A percentile compares a stretch with the other conserved stretches of the same genome.
phyloP scores from a whole-genome alignment of 2,888 invertebrate genomes.

The Bursaphelenchus okinawaensis region DNA sequence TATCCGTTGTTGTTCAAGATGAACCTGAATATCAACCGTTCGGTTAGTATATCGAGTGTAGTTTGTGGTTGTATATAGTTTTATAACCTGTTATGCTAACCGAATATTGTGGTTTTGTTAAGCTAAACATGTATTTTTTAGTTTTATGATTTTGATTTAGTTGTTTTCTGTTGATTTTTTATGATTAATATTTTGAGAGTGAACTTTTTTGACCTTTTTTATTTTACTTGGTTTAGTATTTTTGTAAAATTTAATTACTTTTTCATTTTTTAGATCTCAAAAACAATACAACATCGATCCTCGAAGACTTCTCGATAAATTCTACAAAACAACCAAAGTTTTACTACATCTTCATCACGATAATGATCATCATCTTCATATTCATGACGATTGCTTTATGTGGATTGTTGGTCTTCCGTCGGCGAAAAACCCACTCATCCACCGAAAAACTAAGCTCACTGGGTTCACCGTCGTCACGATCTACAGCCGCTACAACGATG shows the following conservation, averaged over 20 bases:
- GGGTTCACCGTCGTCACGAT: constrained; percentile 8
- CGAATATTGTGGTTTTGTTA: not conserved
- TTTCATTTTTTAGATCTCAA: not conserved
- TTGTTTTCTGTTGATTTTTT: not conserved
- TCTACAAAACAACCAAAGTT: not conserved
- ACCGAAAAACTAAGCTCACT: constrained; percentile 4
- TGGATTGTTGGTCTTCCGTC: constrained; percentile 7
- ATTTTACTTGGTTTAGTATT: not conserved
- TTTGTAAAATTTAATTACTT: not conserved
- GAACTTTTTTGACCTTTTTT: not conserved
- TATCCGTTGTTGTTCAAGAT: not conserved
- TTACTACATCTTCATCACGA: constrained; percentile 15
- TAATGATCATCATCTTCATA: constrained; percentile 8
- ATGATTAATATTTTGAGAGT: not conserved
- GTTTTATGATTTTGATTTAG: not conserved
- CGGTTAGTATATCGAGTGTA: not conserved
- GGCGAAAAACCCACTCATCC: not conserved
- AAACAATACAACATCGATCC: constrained; percentile 2
- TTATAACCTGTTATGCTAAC: not conserved
- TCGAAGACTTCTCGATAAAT: not conserved
- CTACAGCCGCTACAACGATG: constrained; percentile 4
- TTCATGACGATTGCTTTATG: constrained; percentile 14
- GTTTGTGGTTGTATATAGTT: not conserved
- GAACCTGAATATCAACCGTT: not conserved
- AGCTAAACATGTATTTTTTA: not conserved